These are phyloP conservation scores for Vulpes vulpes DNA, from an alignment of 2,113 vertebrate genomes.

Conservation along the genomic window DNA sequence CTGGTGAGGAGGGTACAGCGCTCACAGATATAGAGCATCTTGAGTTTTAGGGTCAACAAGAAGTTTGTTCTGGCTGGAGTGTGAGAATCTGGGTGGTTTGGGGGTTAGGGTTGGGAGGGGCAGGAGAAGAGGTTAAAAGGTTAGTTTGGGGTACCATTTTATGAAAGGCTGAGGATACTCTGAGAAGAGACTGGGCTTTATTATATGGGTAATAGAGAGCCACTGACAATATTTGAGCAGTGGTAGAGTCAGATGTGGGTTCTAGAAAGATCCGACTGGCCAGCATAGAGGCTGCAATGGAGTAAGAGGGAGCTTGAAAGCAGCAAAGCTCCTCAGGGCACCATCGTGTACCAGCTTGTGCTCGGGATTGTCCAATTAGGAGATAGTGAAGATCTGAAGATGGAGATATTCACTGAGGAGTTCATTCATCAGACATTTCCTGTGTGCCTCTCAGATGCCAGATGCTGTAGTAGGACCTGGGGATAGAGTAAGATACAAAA, in stretches of 20 bases:
- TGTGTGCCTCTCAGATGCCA: not conserved
- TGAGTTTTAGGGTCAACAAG: not conserved
- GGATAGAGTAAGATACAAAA: not conserved
- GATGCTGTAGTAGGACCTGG: not conserved
- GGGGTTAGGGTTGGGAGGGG: not conserved
- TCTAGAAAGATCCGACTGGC: constrained; percentile 22
- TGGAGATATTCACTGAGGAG: not conserved
- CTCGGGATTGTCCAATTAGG: not conserved
- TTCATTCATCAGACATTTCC: not conserved
- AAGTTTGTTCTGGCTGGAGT: not conserved
- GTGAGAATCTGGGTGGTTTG: not conserved
- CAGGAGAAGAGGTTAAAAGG: not conserved
- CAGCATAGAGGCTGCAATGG: not conserved
- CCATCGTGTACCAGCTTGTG: not conserved
- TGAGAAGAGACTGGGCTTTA: not conserved
- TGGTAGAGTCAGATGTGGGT: not conserved
- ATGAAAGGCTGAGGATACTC: not conserved
- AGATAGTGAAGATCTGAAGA: not conserved
- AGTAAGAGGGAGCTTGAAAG: not conserved
- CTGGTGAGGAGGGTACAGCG: not conserved
- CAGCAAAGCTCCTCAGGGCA: not conserved
- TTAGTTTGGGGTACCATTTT: not conserved
- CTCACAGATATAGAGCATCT: not conserved
- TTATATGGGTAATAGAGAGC: not conserved
- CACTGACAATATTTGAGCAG: not conserved